Evolutionary conservation across 2,113 vertebrate species (phyloP), one percentile per base, ranked within the genome.

Genomic region (Butorides virescens): DNA sequence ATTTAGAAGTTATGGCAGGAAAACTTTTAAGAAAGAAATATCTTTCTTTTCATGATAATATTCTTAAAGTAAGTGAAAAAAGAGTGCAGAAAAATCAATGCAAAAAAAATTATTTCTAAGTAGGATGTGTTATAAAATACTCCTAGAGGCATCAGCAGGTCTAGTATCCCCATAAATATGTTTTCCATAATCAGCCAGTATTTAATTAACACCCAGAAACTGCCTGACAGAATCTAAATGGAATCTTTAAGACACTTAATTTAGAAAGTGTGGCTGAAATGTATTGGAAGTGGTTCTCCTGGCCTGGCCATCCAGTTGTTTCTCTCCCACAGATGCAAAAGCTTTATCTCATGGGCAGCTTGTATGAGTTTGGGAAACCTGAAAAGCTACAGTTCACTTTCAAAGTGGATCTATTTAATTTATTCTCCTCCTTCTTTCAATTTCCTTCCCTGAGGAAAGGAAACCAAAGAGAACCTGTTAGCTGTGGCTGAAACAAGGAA

Each of bases 161-260:
- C 92, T 90, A 39, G 47, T 68, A 90, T 77, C 62, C 71, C 84
- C 62, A 93, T 92, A 96, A 97, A 95, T 91, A 90, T 34, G 65
- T 88, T 93, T 88, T 85, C 81, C 53, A 73, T 88, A 96, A 96
- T 93, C 91, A 92, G 88, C 8, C 65, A 77, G 81, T 75, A 70
- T 84, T 79, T 95, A 96, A 94, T 97, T 95, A 96, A 96, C 90
- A 94, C 42, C 85, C 82, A 95, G 91, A 80, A 95, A 68, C 50
- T 85, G 82, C 79, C 89, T 88, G 86, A 81, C 92, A 92, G 95
- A 91, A 96, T 94, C 91, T 92, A 96, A 96, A 96, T 90, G 90
- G 94, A 94, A 96, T 96, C 95, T 94, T 95, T 80, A 49, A 94
- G 73, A 68, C 86, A 89, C 80, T 93, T 95, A 72, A 93, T 91